Evolutionary conservation across 2,113 vertebrate species (phyloP).

Genomic region (Clarias batrachus): DNA sequence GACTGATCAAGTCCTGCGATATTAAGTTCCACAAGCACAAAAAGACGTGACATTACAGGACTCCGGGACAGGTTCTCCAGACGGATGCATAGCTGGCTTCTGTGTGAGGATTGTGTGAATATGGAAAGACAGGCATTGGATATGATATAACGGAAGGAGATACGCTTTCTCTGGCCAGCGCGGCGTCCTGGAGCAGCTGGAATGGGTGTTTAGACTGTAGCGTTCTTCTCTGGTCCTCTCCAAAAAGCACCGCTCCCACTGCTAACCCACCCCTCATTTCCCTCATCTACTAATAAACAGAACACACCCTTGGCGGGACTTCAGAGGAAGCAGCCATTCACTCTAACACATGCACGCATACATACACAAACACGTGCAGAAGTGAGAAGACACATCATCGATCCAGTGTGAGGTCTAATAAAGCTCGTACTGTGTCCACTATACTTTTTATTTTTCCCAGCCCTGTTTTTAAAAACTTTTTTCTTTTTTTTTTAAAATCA

Average conservation of each 20-base stretch:
- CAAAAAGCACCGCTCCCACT: conserved; percentile 50
- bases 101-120: conserved; percentile 34
- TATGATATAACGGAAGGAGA: conserved; percentile 45
- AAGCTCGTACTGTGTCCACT: conserved; percentile 20
- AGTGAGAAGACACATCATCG: conserved; percentile 41
- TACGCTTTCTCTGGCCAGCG: conserved; percentile 43
- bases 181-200: conserved; percentile 51
- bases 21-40: conserved; percentile 22
- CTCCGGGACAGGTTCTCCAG: conserved; percentile 21
- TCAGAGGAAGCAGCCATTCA: conserved; percentile 50
- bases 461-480: neutral
- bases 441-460: conserved; percentile 31
- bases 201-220: conserved; percentile 56
- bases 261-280: conserved; percentile 54
- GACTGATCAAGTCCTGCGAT: conserved; percentile 6
- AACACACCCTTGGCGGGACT: conserved; percentile 59
- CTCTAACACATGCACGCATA: conserved; percentile 44
- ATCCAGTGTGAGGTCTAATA: conserved; percentile 51
- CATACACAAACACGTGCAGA: conserved; percentile 31
- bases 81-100: conserved; percentile 38
- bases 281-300: conserved; percentile 58
- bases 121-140: conserved; percentile 10
- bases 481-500: conserved; percentile 1
- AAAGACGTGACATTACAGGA: conserved; percentile 6
- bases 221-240: conserved; percentile 43